Conservation (phyloP, 1,140 invertebrate species). For the Drosophila tropicalis region DNA sequence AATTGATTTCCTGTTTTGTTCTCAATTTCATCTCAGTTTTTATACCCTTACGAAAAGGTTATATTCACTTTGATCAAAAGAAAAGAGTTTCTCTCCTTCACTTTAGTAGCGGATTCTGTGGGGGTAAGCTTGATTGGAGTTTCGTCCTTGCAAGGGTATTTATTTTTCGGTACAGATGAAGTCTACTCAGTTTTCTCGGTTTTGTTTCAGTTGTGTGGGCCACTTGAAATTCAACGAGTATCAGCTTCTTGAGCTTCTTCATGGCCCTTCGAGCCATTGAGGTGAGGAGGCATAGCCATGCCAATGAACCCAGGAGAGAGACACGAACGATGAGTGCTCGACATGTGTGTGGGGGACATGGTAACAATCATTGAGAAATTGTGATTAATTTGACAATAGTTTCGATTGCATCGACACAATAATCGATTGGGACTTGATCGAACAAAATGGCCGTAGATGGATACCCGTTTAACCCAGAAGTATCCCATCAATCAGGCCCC, state of each 20-base stretch:
- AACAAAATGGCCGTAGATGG: too few relatives aligned
- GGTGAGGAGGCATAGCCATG: constrained; percentile 24
- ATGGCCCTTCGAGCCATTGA: constrained; percentile 15
- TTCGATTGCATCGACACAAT: neutral
- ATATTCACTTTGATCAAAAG: too few relatives aligned
- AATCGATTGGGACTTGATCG: too few relatives aligned
- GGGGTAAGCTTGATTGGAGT: neutral
- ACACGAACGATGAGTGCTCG: too few relatives aligned
- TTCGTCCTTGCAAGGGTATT: neutral
- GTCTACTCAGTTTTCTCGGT: neutral
- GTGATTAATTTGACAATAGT: neutral
- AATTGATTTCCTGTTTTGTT: constrained; percentile 40
- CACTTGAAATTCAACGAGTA: constrained; percentile 11
- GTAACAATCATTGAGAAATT: neutral
- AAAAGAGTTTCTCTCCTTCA: too few relatives aligned
- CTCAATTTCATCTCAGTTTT: neutral
- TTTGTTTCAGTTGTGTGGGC: neutral
- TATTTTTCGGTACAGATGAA: neutral
- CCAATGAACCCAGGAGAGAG: constrained; percentile 26
- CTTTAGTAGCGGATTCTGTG: too few relatives aligned
- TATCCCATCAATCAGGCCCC: too few relatives aligned
- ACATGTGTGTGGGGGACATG: neutral
- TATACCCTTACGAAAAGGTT: too few relatives aligned
- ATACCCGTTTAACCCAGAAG: too few relatives aligned
- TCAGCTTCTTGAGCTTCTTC: constrained; percentile 9